Base-by-base conservation (phyloP, 1,140 invertebrate species). In the Drosophila sucinea region DNA sequence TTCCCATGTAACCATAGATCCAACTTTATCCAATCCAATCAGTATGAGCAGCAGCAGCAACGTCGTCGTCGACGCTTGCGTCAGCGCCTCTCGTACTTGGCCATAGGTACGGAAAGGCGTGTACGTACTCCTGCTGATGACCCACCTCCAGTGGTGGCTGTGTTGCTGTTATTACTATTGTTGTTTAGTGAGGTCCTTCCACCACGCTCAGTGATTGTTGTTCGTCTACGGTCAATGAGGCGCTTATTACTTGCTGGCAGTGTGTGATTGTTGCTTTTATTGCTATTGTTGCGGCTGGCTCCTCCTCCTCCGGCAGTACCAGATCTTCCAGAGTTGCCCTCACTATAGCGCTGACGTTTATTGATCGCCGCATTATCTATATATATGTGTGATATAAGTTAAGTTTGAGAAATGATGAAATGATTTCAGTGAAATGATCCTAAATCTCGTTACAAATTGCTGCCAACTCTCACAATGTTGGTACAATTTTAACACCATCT, bases 191-290 rank as follows among this genome's bases (percentile, higher is more conserved):
- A 44, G 11, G 60, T 6, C 60, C 70, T 90, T 40, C 51, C 78
- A 32, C 51, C 78, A 10, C 75, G 65, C 54, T 91, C 87, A 47
- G 80, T 35, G 35, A 62, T 78, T 11, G 23, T 60, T 11, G 60
- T 44, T 10, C 60, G 60, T 40, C 51, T 61, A 47, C 67, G 51
- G 61, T 70, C 62, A 69, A 71, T 60, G 35, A 41, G 60, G 10
- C 66, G 66, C 32, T 77, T 79, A 64, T 61, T 86, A 55, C 63
- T 77, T 70, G 67, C 73, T 87, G 84, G 84, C 84, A 87, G 83
- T 87, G 83, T 56, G 35, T 83, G 68, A 63, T 89, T 87, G 89
- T 87, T 87, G 84, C 84, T 87, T 83, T 77, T 87, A 87, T 87
- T 87, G 83, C 83, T 87, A 77, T 77, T 87, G 73, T 83, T 87